Conservation (phyloP, 2,888 invertebrate species). For the Eutolmus rufibarbis region DNA sequence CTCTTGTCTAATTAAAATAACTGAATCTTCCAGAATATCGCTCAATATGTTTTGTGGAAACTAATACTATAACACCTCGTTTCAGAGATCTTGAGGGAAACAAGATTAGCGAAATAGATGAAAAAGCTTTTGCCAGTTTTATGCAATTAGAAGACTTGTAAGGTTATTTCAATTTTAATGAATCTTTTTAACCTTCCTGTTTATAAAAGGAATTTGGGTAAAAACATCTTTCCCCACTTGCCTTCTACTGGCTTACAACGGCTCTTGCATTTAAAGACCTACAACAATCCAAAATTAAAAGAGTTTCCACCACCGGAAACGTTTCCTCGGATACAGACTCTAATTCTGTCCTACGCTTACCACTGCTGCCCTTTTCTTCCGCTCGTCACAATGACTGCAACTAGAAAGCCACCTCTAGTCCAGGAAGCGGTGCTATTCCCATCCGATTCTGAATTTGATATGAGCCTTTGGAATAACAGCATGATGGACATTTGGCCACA, state of each 20-base stretch:
- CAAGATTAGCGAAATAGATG: slow-evolving; percentile 81
- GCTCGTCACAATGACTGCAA: slow-evolving; percentile 66
- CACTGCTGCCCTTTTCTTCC: slow-evolving; percentile 93
- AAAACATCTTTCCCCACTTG: slow-evolving; percentile 83
- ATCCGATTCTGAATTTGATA: slow-evolving; percentile 73
- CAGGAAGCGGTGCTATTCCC: slow-evolving; percentile 75
- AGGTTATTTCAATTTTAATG: slow-evolving; percentile 59
- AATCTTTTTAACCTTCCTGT: neutral
- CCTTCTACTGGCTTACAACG: slow-evolving; percentile 83
- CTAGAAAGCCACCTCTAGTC: slow-evolving; percentile 64
- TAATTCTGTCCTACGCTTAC: slow-evolving; percentile 92
- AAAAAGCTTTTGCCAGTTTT: slow-evolving; percentile 81
- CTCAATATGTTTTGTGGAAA: neutral
- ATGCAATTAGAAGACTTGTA: slow-evolving; percentile 85
- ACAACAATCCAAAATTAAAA: slow-evolving; percentile 86
- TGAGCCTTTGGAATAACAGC: slow-evolving; percentile 81
- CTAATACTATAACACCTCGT: slow-evolving; percentile 48
- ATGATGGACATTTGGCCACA: slow-evolving; percentile 84
- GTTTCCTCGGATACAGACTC: slow-evolving; percentile 83
- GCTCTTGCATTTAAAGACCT: slow-evolving; percentile 85
- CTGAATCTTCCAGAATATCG: neutral
- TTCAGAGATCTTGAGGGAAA: slow-evolving; percentile 89
- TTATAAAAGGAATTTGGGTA: slow-evolving; percentile 80
- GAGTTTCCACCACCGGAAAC: slow-evolving; percentile 87
- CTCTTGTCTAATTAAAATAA: neutral